These are phyloP conservation scores for Coracias cyanogaster DNA, from an alignment of 2,797 vertebrate species.

Conservation along the genomic window DNA sequence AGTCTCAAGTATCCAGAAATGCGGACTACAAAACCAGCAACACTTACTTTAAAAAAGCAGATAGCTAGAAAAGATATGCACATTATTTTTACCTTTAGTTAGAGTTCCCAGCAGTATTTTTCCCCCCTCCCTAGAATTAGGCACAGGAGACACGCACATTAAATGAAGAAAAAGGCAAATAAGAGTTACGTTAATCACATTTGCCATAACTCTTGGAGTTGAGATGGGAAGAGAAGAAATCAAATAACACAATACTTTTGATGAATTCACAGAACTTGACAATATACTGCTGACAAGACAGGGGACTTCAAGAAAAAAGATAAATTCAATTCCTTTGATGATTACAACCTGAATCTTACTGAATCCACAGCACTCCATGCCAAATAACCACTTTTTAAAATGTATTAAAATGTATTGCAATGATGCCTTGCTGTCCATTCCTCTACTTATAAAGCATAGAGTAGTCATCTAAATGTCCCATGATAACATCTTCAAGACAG, in stretches of 20 bases:
- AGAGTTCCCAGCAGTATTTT: neutral
- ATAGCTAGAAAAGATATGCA: neutral
- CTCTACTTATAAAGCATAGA: neutral
- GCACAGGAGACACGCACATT: neutral
- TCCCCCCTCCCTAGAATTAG: neutral
- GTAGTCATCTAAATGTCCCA: slow-evolving; percentile 33
- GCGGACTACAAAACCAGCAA: neutral
- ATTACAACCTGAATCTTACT: slow-evolving; percentile 1
- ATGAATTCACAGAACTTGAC: slow-evolving; percentile 21
- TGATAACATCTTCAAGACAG: slow-evolving; percentile 29
- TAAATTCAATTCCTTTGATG: slow-evolving; percentile 1
- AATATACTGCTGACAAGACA: slow-evolving; percentile 37
- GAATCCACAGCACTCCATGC: neutral
- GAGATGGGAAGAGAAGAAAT: neutral
- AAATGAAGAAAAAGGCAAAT: slow-evolving; percentile 17
- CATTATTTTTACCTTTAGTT: neutral
- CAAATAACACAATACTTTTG: neutral
- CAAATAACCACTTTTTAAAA: neutral
- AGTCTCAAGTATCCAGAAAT: neutral
- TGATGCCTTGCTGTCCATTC: neutral
- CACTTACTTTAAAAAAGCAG: neutral
- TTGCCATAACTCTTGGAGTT: neutral
- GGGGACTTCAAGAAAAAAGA: neutral
- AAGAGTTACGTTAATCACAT: neutral
- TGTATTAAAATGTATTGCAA: neutral